Evolutionary conservation across 1,140 invertebrate species (phyloP).

Genomic region (Eumeta japonica): DNA sequence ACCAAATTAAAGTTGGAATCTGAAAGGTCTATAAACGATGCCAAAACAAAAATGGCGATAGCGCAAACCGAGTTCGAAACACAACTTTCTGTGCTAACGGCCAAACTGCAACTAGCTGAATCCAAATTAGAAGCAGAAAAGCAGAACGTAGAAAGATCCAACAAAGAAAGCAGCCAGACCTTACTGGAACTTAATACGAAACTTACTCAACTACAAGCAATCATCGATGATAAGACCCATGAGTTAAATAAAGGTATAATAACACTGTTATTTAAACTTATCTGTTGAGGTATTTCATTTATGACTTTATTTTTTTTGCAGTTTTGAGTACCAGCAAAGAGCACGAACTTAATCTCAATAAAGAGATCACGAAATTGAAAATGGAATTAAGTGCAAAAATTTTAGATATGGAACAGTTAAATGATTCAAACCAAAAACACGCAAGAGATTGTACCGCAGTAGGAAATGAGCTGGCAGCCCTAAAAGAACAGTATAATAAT

Average conservation of each 20-base stretch:
- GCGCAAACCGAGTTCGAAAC: slow-evolving; percentile 51
- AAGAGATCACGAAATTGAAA: slow-evolving; percentile 59
- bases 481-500: slow-evolving; percentile 38
- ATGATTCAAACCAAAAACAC: slow-evolving; percentile 53
- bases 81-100: slow-evolving; percentile 42
- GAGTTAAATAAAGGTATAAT: slow-evolving; percentile 51
- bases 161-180: slow-evolving; percentile 49
- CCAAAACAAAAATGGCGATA: slow-evolving; percentile 48
- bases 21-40: slow-evolving; percentile 47
- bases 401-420: slow-evolving; percentile 51
- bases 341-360: slow-evolving; percentile 52
- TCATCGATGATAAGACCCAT: slow-evolving; percentile 49
- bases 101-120: slow-evolving; percentile 47
- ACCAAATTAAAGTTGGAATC: slow-evolving; percentile 42
- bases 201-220: slow-evolving; percentile 47
- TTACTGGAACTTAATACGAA: slow-evolving; percentile 49
- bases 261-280: slow-evolving; percentile 4
- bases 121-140: slow-evolving; percentile 50
- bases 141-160: slow-evolving; percentile 48
- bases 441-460: slow-evolving; percentile 43
- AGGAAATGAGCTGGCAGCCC: slow-evolving; percentile 37
- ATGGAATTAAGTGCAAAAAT: slow-evolving; percentile 60
- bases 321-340: slow-evolving; percentile 46
- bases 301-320: slow-evolving; percentile 25
- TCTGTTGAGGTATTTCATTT: not conserved